Base-by-base conservation (phyloP, 2,797 vertebrate genomes). In the Onychomys arenicola region DNA sequence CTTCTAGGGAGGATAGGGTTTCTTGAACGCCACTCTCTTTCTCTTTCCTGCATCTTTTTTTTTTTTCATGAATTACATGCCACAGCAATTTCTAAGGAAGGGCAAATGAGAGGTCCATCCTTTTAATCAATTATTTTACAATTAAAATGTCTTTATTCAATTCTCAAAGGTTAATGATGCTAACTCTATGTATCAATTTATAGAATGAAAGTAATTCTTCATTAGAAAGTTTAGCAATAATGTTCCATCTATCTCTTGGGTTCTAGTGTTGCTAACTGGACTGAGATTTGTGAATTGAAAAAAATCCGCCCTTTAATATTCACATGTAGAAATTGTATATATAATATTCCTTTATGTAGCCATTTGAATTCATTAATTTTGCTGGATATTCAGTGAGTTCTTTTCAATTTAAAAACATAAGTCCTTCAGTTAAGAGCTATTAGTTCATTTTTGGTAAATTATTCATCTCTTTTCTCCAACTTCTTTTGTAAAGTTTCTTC, bases 401-500 rank as follows among this genome's bases (percentile, higher is more conserved):
- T 83, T 83, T 89, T 93, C 17, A 75, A 55, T 32, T 81, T 80
- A 63, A 90, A 55, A 10, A 78, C 1, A 27, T 0, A 43, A 69
- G 2, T 4, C 27, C 25, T 90, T 90, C 34, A 6, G 0, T 83
- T 78, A 23, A 34, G 46, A 57, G 34, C 73, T 19, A 40, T 87
- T 73, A 32, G 65, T 73, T 57, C 49, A 40, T 40, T 67, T 87
- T 57, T 40, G 49, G 63, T 73, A 73, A 75, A 43, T 75, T 59
- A 57, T 14, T 88, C 55, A 37, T 59, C 83, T 94, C 12, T 95
- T 91, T 84, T 34, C 43, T 86, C 21, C 34, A 84, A 21, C 12
- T 89, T 73, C 21, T 86, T 37, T 93, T 92, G 40, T 80, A 57
- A 16, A 90, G n/a, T 87, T 90, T 95, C 65, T 84, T 55, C 65